A percentile compares a stretch with the other conserved stretches of the same genome.
Evolutionary conservation across 2,888 invertebrate genomes (phyloP).

Genomic region (Cartodere bifasciata): DNA sequence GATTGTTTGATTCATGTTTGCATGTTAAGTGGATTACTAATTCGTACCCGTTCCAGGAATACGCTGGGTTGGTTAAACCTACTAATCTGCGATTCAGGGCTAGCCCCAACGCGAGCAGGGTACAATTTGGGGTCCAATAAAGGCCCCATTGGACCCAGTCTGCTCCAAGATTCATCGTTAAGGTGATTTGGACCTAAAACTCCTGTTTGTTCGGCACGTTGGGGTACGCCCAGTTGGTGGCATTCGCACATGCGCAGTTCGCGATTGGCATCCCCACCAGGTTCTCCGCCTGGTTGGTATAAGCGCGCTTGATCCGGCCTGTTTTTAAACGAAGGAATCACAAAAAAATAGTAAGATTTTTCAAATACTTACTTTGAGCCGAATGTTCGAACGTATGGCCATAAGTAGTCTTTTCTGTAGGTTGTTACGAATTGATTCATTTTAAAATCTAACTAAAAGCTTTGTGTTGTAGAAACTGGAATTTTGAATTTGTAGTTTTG

Average conservation of each 20-base stretch:
- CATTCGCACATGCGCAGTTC: constrained; percentile 27
- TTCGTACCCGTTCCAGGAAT: constrained; percentile 44
- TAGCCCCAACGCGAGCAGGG: constrained; percentile 42
- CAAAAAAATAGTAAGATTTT: constrained; percentile 19
- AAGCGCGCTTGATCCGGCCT: constrained; percentile 36
- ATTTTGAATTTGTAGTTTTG: too few relatives aligned
- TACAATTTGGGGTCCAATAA: constrained; percentile 49
- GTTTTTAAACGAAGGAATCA: too few relatives aligned
- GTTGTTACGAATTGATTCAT: constrained; percentile 52
- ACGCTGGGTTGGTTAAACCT: constrained; percentile 47
- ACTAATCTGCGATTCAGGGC: constrained; percentile 42
- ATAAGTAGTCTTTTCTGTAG: constrained; percentile 49
- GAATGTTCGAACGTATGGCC: constrained; percentile 39
- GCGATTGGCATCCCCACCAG: too few relatives aligned
- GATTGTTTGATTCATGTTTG: constrained; percentile 4
- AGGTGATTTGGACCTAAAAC: constrained; percentile 24
- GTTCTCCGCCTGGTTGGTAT: constrained; percentile 37
- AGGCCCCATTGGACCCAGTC: constrained; percentile 45
- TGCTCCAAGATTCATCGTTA: constrained; percentile 32
- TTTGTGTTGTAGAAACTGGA: constrained; percentile 16
- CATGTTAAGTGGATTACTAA: constrained; percentile 9
- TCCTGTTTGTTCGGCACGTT: constrained; percentile 13
- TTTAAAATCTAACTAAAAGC: too few relatives aligned
- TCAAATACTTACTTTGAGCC: constrained; percentile 27
- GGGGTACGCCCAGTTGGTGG: constrained; percentile 22